Base-by-base conservation (phyloP, 2,888 invertebrate genomes). In the Mactromeris polynyma region DNA sequence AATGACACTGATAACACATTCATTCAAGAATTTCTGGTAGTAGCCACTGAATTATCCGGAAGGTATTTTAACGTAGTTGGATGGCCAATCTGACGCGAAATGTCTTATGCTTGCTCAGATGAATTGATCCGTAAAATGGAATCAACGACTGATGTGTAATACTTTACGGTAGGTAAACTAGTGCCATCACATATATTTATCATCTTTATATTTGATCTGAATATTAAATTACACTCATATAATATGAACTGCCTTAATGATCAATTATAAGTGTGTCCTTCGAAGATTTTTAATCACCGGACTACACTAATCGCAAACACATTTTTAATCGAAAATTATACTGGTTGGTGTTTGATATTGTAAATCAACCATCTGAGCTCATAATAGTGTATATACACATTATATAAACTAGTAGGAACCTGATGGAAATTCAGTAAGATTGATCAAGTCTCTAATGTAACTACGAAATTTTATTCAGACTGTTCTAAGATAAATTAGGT, bases 401-500 rank as follows among this genome's bases (percentile, higher is more conserved):
- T 0, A 7, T 64, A 64, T n/a, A 64, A 26, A 26, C 58, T 64
- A 7, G 58, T 26, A 26, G 26, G 11, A 64, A 6, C 26, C 26
- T 64, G 58, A 64, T 11, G 26, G n/a, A 26, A 64, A 64, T 64
- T n/a, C 58, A 11, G 26, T 9, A 26, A n/a, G 26, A 64, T 64
- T 64, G 58, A 64, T 64, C 58, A 64, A 21, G 4, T 58, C 58
- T n/a, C 58, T 58, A 58, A 58, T 64, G 58, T 64, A 64, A 64
- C 58, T 6, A 26, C 58, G 58, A 64, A 64, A 2, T 64, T 26
- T n/a, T 64, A 64, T 64, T 64, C 58, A 64, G 58, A 64, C 58
- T 26, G 58, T 64, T 26, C 58, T 64, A 64, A 26, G 58, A 64
- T 64, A 64, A 64, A 64, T 64, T 64, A 64, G 58, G n/a, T 64